Conservation (phyloP, 64 coral and sea anemone genomes). For the Stylophora pistillata region DNA sequence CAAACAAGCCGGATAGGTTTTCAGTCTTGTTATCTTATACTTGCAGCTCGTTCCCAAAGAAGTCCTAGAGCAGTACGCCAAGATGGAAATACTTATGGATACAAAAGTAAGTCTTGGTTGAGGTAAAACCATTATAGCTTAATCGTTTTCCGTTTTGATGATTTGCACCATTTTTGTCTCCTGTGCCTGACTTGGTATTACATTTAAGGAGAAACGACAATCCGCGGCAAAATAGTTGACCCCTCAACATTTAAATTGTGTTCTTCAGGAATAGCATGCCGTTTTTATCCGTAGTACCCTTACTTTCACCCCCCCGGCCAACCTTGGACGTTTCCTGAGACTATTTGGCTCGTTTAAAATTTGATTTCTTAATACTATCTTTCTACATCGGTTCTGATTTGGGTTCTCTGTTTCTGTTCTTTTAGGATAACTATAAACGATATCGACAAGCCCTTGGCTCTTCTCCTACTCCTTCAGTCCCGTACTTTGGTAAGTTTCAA, state of each 20-base stretch:
- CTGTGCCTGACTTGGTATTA: too few species aligned
- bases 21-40: neutral
- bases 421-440: constrained; percentile 90
- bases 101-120: constrained; percentile 54
- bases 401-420: neutral
- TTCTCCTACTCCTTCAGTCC: constrained; percentile 89
- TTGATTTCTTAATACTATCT: too few species aligned
- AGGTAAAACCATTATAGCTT: too few species aligned
- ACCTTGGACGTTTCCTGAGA: neutral
- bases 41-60: constrained; percentile 62
- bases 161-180: too few species aligned
- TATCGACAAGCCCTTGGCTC: constrained; percentile 81
- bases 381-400: neutral
- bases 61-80: constrained; percentile 71
- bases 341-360: neutral
- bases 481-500: constrained; percentile 91
- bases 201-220: too few species aligned
- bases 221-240: too few species aligned
- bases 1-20: neutral
- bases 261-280: too few species aligned
- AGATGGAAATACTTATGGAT: constrained; percentile 97
- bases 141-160: too few species aligned
- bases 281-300: too few species aligned
- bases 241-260: too few species aligned
- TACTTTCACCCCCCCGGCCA: too few species aligned